These are phyloP conservation scores for Parelbella ahira DNA, from an alignment of 2,888 invertebrate species.

Conservation along the genomic window DNA sequence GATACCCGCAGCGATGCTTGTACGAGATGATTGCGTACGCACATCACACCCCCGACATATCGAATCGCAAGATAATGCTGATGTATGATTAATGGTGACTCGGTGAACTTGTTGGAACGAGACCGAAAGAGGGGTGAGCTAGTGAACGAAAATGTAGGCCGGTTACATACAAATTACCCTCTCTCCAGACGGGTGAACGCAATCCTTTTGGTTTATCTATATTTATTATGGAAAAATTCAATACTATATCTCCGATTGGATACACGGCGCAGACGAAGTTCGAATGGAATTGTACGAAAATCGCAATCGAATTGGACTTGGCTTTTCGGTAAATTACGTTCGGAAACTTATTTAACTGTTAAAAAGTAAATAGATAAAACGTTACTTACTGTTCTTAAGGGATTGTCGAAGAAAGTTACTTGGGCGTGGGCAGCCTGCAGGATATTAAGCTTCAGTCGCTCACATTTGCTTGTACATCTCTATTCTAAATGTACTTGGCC, in stretches of 20 bases:
- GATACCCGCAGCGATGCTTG: constrained; percentile 15
- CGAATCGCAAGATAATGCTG: constrained; percentile 50
- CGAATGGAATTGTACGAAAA: constrained; percentile 7
- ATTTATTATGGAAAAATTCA: constrained; percentile 25
- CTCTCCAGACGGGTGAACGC: constrained; percentile 33
- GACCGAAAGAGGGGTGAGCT: constrained; percentile 39
- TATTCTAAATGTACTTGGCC: constrained; percentile 47
- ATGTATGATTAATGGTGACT: constrained; percentile 63
- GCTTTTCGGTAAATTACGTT: neutral
- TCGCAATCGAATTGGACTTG: constrained; percentile 5
- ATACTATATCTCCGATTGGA: constrained; percentile 19
- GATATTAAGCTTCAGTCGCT: constrained; percentile 62
- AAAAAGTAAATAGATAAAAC: too few relatives aligned
- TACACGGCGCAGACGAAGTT: constrained; percentile 1
- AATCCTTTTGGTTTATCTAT: constrained; percentile 42
- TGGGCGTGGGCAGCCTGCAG: too few relatives aligned
- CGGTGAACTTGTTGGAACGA: constrained; percentile 44
- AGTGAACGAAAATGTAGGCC: constrained; percentile 44
- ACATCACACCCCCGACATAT: constrained; percentile 41
- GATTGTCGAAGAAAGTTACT: too few relatives aligned
- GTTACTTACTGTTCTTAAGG: too few relatives aligned
- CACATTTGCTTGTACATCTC: constrained; percentile 65
- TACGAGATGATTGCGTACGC: constrained; percentile 28
- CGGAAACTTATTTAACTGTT: constrained; percentile 6
- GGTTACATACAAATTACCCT: constrained; percentile 57